Evolutionary conservation across 2,888 invertebrate species (phyloP).

Genomic region (Stenotaenia linearis): DNA sequence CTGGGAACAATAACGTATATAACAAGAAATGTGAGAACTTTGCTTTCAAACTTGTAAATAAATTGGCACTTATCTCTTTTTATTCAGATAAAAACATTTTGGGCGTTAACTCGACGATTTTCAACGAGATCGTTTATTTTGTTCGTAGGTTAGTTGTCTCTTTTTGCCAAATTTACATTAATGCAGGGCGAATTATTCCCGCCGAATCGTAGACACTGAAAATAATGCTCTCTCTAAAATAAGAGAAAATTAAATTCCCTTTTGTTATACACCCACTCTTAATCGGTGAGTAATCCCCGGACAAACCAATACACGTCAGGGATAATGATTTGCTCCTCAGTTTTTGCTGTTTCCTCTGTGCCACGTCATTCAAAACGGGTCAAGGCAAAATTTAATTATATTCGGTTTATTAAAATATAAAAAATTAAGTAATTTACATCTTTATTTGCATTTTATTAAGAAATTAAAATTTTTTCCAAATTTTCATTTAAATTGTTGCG

Average conservation of each 20-base stretch:
- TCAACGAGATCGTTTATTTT: background rate
- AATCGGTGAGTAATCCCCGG: slow-evolving; percentile 20
- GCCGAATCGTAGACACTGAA: too few relatives aligned
- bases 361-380: background rate
- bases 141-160: background rate
- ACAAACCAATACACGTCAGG: slow-evolving; percentile 19
- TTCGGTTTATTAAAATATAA: background rate
- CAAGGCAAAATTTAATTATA: slow-evolving; percentile 21
- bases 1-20: background rate
- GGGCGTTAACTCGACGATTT: background rate
- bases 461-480: background rate
- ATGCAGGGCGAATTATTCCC: too few relatives aligned
- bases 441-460: background rate
- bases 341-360: slow-evolving; percentile 21
- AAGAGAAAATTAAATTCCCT: background rate
- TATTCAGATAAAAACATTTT: background rate
- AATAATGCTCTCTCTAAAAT: too few relatives aligned
- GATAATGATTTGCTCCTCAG: background rate
- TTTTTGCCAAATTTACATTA: too few relatives aligned
- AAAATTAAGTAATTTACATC: background rate
- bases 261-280: background rate
- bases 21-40: background rate
- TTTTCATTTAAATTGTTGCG: background rate
- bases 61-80: background rate
- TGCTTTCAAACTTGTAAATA: background rate